These are phyloP conservation scores for Melanargia galathea DNA, from an alignment of 2,888 invertebrate species.

Conservation along the genomic window DNA sequence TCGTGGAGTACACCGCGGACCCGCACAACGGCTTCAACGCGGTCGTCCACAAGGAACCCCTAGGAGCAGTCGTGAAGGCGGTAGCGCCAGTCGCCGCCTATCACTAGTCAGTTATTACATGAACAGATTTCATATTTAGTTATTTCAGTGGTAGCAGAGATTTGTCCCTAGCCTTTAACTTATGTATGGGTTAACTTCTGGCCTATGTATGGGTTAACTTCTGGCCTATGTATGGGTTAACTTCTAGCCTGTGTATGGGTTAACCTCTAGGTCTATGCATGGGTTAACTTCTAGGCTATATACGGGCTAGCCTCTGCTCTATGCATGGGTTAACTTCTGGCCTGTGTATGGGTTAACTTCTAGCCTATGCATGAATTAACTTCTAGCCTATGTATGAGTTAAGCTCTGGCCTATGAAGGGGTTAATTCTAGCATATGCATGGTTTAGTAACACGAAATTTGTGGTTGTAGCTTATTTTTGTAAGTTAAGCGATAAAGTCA, in stretches of 20 bases:
- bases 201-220: not conserved
- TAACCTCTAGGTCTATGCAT: not conserved
- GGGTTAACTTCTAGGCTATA: no score
- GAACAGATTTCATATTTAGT: conserved; percentile 2
- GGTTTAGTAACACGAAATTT: no score
- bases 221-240: not conserved
- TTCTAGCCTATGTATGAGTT: no score
- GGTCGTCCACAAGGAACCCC: conserved; percentile 84
- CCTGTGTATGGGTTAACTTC: no score
- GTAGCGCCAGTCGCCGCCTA: conserved; percentile 62
- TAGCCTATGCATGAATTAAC: no score
- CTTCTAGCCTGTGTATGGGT: no score
- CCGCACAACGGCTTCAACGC: conserved; percentile 86
- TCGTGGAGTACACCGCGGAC: conserved; percentile 85
- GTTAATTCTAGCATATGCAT: no score
- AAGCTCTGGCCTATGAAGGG: no score
- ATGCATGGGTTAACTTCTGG: no score
- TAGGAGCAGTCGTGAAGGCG: conserved; percentile 72
- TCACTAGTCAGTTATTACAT: conserved; percentile 27
- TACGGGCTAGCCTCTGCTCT: no score
- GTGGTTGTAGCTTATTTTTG: no score
- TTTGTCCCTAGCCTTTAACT: not conserved
- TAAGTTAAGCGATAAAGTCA: no score
- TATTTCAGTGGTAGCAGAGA: not conserved
- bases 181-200: not conserved